Conservation (phyloP, 2,888 invertebrate genomes). For the Autographa gamma region DNA sequence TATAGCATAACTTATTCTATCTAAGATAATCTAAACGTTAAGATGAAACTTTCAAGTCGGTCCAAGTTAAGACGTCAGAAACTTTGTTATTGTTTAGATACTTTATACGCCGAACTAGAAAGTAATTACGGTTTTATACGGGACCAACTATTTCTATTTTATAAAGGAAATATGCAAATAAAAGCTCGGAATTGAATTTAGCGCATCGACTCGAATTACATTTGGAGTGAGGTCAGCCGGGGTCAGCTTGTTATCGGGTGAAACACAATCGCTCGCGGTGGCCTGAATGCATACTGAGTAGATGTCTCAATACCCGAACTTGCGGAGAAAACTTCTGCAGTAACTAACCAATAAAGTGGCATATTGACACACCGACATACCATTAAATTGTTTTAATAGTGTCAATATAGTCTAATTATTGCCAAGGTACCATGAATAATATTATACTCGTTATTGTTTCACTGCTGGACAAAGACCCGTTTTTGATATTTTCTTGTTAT, state of each 20-base stretch:
- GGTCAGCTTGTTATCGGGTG: conserved; percentile 73
- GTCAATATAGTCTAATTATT: background rate
- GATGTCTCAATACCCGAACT: conserved; percentile 54
- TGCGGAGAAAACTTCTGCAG: conserved; percentile 32
- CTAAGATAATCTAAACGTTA: conserved; percentile 20
- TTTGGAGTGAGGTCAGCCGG: conserved; percentile 61
- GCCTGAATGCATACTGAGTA: conserved; percentile 65
- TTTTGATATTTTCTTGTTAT: too few relatives aligned
- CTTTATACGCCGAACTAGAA: conserved; percentile 23
- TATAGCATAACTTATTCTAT: conserved; percentile 17
- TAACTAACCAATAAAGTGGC: conserved; percentile 14
- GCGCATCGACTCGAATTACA: conserved; percentile 68
- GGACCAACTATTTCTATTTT: conserved; percentile 39
- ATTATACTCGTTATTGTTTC: too few relatives aligned
- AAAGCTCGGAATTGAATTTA: conserved; percentile 66
- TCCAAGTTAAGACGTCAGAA: background rate
- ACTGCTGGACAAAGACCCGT: too few relatives aligned
- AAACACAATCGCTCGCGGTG: conserved; percentile 70
- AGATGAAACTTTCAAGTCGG: conserved; percentile 8
- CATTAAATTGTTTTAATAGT: background rate
- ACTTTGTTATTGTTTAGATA: conserved; percentile 5
- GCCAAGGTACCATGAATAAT: background rate
- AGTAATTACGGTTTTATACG: conserved; percentile 34
- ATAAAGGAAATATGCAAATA: conserved; percentile 62
- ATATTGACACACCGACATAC: too few relatives aligned